Percentiles rank a stretch among this genome's conserved stretches.
phyloP scores from a whole-genome alignment of 1,140 invertebrate genomes.

The Laodelphax striatellus region DNA sequence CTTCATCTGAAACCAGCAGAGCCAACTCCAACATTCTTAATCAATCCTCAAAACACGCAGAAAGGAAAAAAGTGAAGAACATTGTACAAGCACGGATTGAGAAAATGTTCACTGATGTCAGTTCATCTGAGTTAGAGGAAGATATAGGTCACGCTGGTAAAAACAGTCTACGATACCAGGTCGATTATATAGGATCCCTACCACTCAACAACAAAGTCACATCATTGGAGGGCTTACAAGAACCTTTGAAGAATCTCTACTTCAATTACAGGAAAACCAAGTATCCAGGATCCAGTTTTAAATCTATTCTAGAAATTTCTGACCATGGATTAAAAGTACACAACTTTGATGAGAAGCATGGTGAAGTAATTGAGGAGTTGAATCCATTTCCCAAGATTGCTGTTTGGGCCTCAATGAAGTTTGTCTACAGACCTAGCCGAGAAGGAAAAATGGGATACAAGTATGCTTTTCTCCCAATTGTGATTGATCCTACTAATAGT shows the following conservation, averaged over 20 bases:
- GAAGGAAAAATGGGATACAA: constrained; percentile 27
- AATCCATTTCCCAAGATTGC: constrained; percentile 81
- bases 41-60: neutral
- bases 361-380: constrained; percentile 38
- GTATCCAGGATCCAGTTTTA: constrained; percentile 11
- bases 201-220: constrained; percentile 65
- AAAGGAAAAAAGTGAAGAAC: constrained; percentile 39
- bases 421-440: constrained; percentile 35
- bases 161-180: constrained; percentile 47
- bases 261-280: constrained; percentile 42
- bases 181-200: constrained; percentile 72
- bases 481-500: constrained; percentile 66
- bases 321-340: constrained; percentile 50
- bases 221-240: constrained; percentile 67
- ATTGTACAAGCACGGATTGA: constrained; percentile 74
- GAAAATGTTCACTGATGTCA: constrained; percentile 62
- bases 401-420: constrained; percentile 79
- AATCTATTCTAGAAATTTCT: constrained; percentile 55
- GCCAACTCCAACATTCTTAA: too few relatives aligned
- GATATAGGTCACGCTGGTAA: constrained; percentile 13
- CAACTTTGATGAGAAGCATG: constrained; percentile 41
- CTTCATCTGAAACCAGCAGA: too few relatives aligned
- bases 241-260: constrained; percentile 67
- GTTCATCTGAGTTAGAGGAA: constrained; percentile 5
- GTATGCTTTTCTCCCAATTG: constrained; percentile 73